Base-by-base conservation (phyloP, 1,140 invertebrate genomes). In the Sitobion miscanthi region DNA sequence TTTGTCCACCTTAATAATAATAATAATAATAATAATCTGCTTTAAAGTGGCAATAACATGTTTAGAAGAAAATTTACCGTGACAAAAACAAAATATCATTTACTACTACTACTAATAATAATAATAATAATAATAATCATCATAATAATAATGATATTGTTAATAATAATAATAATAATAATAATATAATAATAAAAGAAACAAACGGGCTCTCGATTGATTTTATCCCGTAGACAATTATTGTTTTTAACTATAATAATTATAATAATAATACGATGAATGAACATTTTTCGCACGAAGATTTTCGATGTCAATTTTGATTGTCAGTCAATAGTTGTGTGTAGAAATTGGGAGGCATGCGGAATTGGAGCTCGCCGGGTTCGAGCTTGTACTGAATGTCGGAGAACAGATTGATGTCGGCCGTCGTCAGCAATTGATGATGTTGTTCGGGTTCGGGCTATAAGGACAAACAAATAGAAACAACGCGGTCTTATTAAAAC, bases 51-150 rank as follows among this genome's bases (percentile, higher is more conserved):
- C 47, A 93, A 93, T 93, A 93, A 93, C 91, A 93, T 45, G 91
- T 93, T 93, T 85, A 93, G 77, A 93, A 93, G 77, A 93, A 93
- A 86, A 93, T 93, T 93, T 83, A 83, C 91, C 49, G 82, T 23
- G 82, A 86, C 54, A 93, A 93, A 86, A 83, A 93, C 49, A 85
- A 85, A 35, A 25, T 57, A 93, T 85, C 38, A 86, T 93, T 93
- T 82, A 57, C 91, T 93, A 85, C 86, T 93, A 91, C 83, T 77
- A 83, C 23, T 90, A 90, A 77, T 77, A 35, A 91, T 82, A 82
- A 91, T 47, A 86, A 93, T 77, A 35, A 91, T 82, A 82, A 91
- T 47, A 86, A 93, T 93, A 86, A 93, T 93, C 42, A 85, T 85
- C 45, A 93, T 93, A 21, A 93, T 85, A 52, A 91, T 91, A 83